Evolutionary conservation across 2,113 vertebrate species (phyloP).

Genomic region (Planiliza haematocheilus): DNA sequence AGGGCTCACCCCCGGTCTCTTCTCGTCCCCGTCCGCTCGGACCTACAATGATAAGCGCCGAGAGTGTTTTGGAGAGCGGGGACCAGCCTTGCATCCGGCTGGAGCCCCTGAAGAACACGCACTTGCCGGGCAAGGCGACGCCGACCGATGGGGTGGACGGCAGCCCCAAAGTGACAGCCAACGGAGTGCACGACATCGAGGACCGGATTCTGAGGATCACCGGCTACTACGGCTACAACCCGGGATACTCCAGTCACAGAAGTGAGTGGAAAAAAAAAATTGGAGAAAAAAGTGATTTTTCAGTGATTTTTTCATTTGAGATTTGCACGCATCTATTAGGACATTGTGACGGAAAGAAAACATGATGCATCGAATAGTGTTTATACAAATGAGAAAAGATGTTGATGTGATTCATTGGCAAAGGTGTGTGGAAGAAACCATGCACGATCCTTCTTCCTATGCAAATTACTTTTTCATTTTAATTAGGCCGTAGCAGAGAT

Average conservation of each 20-base stretch:
- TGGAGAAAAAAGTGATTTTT: constrained; percentile 21
- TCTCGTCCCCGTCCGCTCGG: constrained; percentile 50
- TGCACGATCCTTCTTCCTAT: not conserved
- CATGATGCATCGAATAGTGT: not conserved
- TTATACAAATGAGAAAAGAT: not conserved
- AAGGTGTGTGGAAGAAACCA: constrained; percentile 5
- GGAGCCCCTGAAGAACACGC: constrained; percentile 77
- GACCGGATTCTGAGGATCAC: constrained; percentile 97
- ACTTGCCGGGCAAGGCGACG: constrained; percentile 78
- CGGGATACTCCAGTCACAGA: constrained; percentile 96
- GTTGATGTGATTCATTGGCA: not conserved
- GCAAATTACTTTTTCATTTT: constrained; percentile 31
- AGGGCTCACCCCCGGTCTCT: constrained; percentile 39
- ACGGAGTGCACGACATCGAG: constrained; percentile 96
- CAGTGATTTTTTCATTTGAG: constrained; percentile 18
- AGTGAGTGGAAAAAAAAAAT: constrained; percentile 85
- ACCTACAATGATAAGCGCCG: constrained; percentile 78
- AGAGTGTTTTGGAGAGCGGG: constrained; percentile 62
- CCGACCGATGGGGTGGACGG: constrained; percentile 70
- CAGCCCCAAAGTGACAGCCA: constrained; percentile 89
- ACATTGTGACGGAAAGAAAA: constrained; percentile 21
- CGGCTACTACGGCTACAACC: constrained; percentile 98
- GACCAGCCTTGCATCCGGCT: constrained; percentile 75
- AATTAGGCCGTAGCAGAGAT: constrained; percentile 7
- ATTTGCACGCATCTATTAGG: constrained; percentile 2